Evolutionary conservation across 2,113 vertebrate genomes (phyloP), one percentile per base, ranked within the genome.

Genomic region (Cyprinodon tularosa): DNA sequence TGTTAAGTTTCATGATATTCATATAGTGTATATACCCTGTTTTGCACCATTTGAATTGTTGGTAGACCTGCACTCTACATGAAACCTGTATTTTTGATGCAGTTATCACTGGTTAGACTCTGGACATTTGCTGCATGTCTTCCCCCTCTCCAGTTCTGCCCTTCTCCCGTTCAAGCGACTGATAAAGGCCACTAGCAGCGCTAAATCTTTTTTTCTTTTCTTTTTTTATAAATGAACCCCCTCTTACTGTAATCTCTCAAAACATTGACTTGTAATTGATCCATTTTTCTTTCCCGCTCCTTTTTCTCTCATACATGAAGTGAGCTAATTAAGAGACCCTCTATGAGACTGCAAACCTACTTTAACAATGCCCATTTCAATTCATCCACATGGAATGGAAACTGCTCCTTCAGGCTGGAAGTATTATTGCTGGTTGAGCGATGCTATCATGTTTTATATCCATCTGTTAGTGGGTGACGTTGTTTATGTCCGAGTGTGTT

Each of bases 391-490:
- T 71, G 68, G 76, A 79, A 70, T 83, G 48, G 74, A 61, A 84
- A 80, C 77, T 80, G 50, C 57, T 71, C 86, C 82, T 68, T 72
- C 62, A 79, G 82, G 83, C 84, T 72, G 66, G 70, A 64, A 45
- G 78, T 83, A 72, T 76, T 83, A 73, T 67, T 83, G 83, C 86
- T 82, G 78, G 75, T 71, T 14, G 71, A 48, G 68, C 85, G 71
- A 86, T 74, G 63, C 82, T 71, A 83, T 84, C 83, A 60, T 76
- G 66, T 78, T 83, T 68, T 66, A 87, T 74, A 84, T 87, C 81
- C 86, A 74, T 89, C 76, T 68, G 69, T 71, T 66, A 78, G 76
- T 71, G 66, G 74, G 70, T 68, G 63, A 67, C 66, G 71, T 45
- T 59, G 63, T 86, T 66, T 71, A 50, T 67, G 72, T 73, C n/a